These are phyloP conservation scores for Nerophis lumbriciformis DNA, from an alignment of 2,113 vertebrate species.

Conservation along the genomic window DNA sequence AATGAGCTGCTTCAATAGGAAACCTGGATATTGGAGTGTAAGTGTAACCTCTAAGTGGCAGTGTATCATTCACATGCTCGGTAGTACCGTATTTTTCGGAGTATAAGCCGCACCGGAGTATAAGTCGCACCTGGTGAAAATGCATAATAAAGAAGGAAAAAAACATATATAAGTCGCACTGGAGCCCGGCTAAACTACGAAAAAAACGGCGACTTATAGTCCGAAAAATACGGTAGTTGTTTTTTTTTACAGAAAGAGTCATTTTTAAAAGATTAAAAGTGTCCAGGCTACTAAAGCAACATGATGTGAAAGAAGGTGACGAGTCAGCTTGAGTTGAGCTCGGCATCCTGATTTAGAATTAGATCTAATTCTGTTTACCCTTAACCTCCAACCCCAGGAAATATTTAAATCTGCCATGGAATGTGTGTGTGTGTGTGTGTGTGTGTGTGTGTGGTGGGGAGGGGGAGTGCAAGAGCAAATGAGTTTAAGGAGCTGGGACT, in stretches of 20 bases:
- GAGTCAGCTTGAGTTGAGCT: constrained; percentile 36
- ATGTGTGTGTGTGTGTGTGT: constrained; percentile 22
- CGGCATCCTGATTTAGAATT: constrained; percentile 70
- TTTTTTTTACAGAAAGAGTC: neutral
- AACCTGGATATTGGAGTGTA: neutral
- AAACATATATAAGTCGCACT: too few relatives aligned
- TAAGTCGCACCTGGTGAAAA: too few relatives aligned
- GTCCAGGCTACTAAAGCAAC: constrained; percentile 25
- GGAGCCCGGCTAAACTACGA: too few relatives aligned
- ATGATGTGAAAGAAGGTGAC: constrained; percentile 2
- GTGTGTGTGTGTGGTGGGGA: neutral
- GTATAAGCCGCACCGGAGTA: too few relatives aligned
- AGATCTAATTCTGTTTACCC: constrained; percentile 70
- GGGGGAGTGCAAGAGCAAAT: neutral
- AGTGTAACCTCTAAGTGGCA: neutral
- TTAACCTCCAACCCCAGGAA: constrained; percentile 53
- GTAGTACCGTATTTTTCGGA: too few relatives aligned
- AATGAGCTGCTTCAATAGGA: neutral
- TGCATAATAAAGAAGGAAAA: too few relatives aligned
- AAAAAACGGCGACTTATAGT: too few relatives aligned
- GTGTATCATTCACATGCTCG: neutral
- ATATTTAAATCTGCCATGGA: constrained; percentile 64
- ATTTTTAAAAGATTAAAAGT: constrained; percentile 8
- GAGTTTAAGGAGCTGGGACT: constrained; percentile 2
- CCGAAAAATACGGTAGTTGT: too few relatives aligned